These are phyloP conservation scores for Platynereis dumerilii DNA, from an alignment of 2,888 invertebrate genomes.

Conservation along the genomic window DNA sequence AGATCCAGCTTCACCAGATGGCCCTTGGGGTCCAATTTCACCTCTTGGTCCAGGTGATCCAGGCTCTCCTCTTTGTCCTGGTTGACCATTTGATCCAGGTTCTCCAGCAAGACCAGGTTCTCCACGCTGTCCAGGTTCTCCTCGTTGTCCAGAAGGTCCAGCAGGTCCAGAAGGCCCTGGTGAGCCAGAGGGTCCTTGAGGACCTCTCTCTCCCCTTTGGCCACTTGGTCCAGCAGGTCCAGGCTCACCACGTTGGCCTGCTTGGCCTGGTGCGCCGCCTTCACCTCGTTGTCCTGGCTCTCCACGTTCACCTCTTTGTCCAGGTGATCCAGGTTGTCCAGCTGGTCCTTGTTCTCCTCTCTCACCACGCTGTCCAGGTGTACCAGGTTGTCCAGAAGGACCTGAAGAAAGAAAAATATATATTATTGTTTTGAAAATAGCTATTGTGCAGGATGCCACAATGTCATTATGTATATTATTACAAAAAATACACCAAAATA, in stretches of 20 bases:
- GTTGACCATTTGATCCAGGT: constrained; percentile 15
- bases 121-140: constrained; percentile 30
- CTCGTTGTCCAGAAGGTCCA: constrained; percentile 15
- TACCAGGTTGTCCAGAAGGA: constrained; percentile 40
- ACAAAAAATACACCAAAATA: too few species aligned
- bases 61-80: constrained; percentile 17
- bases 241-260: constrained; percentile 34
- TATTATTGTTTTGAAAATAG: too few species aligned
- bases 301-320: constrained; percentile 26
- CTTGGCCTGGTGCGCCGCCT: constrained; percentile 29
- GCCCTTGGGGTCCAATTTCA: constrained; percentile 14
- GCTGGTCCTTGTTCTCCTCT: constrained; percentile 28
- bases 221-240: constrained; percentile 25
- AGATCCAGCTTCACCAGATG: constrained; percentile 5
- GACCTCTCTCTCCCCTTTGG: constrained; percentile 21
- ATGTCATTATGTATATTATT: too few species aligned
- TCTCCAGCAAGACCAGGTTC: constrained; percentile 15
- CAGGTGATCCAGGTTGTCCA: constrained; percentile 26
- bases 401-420: constrained; percentile 11
- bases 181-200: constrained; percentile 15
- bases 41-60: constrained; percentile 24
- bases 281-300: constrained; percentile 22
- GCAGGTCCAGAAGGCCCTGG: constrained; percentile 22
- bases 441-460: too few species aligned
- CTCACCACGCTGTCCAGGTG: constrained; percentile 31